A percentile compares a stretch with the other conserved stretches of the same genome.
These are phyloP conservation scores for Musca vetustissima DNA, from an alignment of 1,140 invertebrate genomes.

Conservation along the genomic window DNA sequence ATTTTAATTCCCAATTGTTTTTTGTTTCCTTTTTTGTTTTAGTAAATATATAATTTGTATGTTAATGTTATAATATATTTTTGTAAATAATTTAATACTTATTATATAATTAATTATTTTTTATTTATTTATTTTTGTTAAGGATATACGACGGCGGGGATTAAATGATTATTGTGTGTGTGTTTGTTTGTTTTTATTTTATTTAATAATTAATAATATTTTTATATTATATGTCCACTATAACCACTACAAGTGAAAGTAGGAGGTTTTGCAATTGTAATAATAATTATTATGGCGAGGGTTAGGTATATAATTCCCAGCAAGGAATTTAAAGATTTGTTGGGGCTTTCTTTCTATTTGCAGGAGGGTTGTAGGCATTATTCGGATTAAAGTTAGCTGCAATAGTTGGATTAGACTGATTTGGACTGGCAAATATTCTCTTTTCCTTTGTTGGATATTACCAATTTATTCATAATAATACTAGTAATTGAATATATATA, in stretches of 20 bases:
- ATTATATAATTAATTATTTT: conserved; percentile 4
- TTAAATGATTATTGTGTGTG: conserved; percentile 28
- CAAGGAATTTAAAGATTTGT: too few species aligned
- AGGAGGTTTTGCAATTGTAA: not conserved
- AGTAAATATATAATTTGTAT: conserved; percentile 9
- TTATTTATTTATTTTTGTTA: conserved; percentile 13
- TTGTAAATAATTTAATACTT: conserved; percentile 16
- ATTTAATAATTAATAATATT: conserved; percentile 16
- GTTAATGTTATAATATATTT: conserved; percentile 22
- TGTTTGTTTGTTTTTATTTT: too few species aligned
- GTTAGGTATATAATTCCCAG: too few species aligned
- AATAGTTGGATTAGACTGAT: too few species aligned
- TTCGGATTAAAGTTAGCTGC: too few species aligned
- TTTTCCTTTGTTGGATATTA: too few species aligned
- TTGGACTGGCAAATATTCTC: too few species aligned
- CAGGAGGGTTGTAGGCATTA: too few species aligned
- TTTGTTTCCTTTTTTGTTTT: too few species aligned
- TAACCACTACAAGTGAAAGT: not conserved
- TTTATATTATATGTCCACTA: not conserved
- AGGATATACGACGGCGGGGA: conserved; percentile 29
- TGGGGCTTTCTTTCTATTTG: too few species aligned
- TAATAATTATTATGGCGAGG: not conserved
- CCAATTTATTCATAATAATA: too few species aligned
- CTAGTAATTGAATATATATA: too few species aligned
- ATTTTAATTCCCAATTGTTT: conserved; percentile 23